Percentiles rank a stretch among this genome's conserved stretches.
Evolutionary conservation across 2,113 vertebrate species (phyloP).

Genomic region (Trichechus manatus): DNA sequence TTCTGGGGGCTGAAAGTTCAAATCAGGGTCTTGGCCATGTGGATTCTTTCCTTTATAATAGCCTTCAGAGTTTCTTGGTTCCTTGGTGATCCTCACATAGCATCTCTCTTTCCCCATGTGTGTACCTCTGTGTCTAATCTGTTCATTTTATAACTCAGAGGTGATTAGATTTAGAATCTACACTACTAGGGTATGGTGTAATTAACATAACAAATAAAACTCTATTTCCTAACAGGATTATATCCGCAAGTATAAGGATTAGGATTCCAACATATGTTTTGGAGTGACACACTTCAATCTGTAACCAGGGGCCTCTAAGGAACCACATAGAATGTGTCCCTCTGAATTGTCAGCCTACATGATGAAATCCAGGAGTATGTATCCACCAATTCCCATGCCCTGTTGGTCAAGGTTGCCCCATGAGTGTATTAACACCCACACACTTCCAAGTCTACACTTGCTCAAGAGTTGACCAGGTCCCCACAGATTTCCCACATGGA

Average conservation of each 20-base stretch:
- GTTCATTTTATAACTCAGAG: not conserved
- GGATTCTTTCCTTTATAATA: too few species aligned
- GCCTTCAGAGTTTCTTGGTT: too few species aligned
- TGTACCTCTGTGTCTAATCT: not conserved
- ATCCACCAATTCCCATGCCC: not conserved
- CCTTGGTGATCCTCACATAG: too few species aligned
- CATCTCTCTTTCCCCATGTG: too few species aligned
- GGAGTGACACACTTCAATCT: not conserved
- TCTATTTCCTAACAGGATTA: not conserved
- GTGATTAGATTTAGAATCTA: not conserved
- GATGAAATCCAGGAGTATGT: not conserved
- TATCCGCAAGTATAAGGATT: not conserved
- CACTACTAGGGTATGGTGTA: not conserved
- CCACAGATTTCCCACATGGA: not conserved
- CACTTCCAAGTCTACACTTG: not conserved
- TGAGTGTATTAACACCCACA: not conserved
- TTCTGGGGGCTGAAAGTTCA: too few species aligned
- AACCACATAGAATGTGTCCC: not conserved
- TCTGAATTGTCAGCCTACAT: not conserved
- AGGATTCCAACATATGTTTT: not conserved
- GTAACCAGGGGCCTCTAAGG: not conserved
- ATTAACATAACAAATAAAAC: not conserved
- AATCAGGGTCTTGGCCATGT: too few species aligned
- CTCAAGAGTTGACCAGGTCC: not conserved
- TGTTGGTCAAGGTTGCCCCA: not conserved